Percentiles rank a stretch among this genome's conserved stretches.
phyloP scores from a whole-genome alignment of 2,888 invertebrate genomes.

The Hetaerina titia region DNA sequence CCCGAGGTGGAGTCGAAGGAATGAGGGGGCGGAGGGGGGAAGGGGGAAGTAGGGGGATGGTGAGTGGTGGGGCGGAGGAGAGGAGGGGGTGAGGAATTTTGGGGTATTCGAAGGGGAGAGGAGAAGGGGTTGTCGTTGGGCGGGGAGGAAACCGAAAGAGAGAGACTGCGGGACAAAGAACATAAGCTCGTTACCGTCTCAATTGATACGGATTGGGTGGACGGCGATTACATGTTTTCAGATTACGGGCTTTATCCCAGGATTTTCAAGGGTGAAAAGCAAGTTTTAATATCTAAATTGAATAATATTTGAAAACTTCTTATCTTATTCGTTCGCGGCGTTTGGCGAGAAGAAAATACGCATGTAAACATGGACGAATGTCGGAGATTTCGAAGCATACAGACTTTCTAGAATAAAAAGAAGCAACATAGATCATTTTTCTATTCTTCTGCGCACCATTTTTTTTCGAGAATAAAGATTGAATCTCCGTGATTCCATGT shows the following conservation, averaged over 20 bases:
- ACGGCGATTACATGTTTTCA: not conserved
- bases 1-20: not conserved
- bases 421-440: not conserved
- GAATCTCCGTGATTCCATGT: not conserved
- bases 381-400: too few species aligned
- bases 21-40: not conserved
- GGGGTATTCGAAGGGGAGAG: not conserved
- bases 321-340: too few species aligned
- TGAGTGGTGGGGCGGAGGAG: not conserved
- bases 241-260: not conserved
- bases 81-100: not conserved
- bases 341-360: too few species aligned
- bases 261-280: not conserved
- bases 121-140: constrained; percentile 9
- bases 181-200: not conserved
- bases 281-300: too few species aligned
- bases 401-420: not conserved
- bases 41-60: not conserved
- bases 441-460: not conserved
- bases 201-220: not conserved
- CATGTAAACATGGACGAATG: too few species aligned
- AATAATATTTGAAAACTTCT: too few species aligned
- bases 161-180: not conserved
- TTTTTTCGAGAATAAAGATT: not conserved
- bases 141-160: not conserved